Evolutionary conservation across 2,113 vertebrate genomes (phyloP).

Genomic region (Centropus bengalensis): DNA sequence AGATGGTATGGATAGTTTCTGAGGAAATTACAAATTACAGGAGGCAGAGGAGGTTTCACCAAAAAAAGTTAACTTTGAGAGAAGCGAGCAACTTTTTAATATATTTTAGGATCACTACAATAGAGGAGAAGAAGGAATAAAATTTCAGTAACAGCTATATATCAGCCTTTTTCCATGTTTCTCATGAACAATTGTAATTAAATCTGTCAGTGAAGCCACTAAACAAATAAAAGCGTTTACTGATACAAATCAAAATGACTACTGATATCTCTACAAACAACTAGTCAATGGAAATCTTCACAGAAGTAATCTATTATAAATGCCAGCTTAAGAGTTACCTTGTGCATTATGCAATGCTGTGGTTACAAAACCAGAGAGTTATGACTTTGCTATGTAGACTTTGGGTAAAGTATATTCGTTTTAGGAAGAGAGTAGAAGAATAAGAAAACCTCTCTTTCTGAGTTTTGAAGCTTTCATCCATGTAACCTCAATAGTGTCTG

Average conservation of each 20-base stretch:
- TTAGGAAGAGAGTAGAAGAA: too few species aligned
- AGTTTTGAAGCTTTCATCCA: too few species aligned
- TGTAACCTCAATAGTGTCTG: too few species aligned
- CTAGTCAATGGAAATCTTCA: not conserved
- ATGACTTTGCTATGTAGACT: not conserved
- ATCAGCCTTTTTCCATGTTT: not conserved
- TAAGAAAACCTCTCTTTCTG: too few species aligned
- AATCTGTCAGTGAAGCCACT: not conserved
- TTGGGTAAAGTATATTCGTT: not conserved
- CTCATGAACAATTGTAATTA: not conserved
- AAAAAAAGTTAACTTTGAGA: not conserved
- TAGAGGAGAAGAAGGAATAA: not conserved
- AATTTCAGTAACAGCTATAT: not conserved
- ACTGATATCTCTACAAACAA: not conserved
- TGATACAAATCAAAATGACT: not conserved
- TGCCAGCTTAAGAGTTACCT: not conserved
- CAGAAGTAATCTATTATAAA: not conserved
- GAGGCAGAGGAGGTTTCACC: not conserved
- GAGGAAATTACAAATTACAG: not conserved
- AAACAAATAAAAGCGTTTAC: not conserved
- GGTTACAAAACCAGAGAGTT: not conserved
- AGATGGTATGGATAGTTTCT: not conserved
- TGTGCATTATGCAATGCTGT: not conserved
- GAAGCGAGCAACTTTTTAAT: not conserved
- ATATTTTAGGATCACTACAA: not conserved